Conservation (phyloP, 2,888 invertebrate species). For the Xestoiulus laeticollis region DNA sequence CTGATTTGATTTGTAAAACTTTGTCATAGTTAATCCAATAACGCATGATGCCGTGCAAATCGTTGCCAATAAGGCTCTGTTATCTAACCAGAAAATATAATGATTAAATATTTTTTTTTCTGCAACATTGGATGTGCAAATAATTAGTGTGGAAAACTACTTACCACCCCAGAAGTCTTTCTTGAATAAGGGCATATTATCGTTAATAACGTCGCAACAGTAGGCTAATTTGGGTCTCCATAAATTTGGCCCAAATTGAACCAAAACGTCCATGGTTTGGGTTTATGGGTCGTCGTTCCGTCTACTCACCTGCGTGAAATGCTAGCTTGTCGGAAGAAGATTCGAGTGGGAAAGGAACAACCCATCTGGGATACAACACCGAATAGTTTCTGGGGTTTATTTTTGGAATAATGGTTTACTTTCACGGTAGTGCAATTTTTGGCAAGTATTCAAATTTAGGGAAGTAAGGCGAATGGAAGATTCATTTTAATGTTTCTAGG, state of each 20-base stretch:
- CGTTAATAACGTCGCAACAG: background rate
- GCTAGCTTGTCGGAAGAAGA: background rate
- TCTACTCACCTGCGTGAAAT: background rate
- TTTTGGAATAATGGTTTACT: slow-evolving; percentile 14
- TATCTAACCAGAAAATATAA: background rate
- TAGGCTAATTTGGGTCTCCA: slow-evolving; percentile 16
- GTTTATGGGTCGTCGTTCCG: background rate
- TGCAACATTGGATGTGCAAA: background rate
- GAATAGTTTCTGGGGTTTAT: slow-evolving; percentile 16
- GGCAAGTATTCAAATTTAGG: background rate
- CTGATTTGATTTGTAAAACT: slow-evolving; percentile 17
- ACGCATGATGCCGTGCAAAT: slow-evolving; percentile 25
- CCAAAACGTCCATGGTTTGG: background rate
- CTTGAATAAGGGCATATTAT: background rate
- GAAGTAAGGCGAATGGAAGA: background rate
- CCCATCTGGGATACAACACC: background rate
- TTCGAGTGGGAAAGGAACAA: background rate
- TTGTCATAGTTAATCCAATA: background rate
- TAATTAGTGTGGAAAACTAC: background rate
- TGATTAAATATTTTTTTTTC: no score
- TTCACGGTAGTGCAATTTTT: slow-evolving; percentile 24
- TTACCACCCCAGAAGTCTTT: slow-evolving; percentile 20
- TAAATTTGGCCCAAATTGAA: slow-evolving; percentile 21
- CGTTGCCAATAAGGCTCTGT: slow-evolving; percentile 2
- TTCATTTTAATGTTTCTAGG: background rate